Conservation (phyloP, 2,888 invertebrate species). For the Coelopa pilipes region DNA sequence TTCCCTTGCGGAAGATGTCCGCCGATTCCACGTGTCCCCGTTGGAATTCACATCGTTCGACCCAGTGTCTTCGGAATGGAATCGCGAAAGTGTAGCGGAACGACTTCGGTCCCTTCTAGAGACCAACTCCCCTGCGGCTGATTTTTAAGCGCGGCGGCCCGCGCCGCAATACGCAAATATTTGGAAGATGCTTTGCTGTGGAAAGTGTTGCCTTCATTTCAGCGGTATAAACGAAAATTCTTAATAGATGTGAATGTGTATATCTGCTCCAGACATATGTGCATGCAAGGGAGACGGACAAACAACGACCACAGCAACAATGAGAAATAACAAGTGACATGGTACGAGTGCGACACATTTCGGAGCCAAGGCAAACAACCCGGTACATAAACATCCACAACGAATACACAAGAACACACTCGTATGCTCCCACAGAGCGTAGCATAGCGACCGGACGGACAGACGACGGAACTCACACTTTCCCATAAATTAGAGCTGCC, state of each 20-base stretch:
- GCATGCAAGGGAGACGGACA: background rate
- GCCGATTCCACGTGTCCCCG: too few species aligned
- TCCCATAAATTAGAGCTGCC: constrained; percentile 9
- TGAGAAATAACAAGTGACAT: constrained; percentile 12
- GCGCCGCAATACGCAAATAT: too few species aligned
- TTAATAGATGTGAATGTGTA: background rate
- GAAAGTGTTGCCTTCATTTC: too few species aligned
- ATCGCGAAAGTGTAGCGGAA: background rate
- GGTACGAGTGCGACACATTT: background rate
- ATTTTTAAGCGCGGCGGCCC: too few species aligned
- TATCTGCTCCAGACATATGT: background rate
- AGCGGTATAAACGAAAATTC: too few species aligned
- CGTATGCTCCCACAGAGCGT: background rate
- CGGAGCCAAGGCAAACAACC: background rate
- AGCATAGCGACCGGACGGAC: background rate
- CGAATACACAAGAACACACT: background rate
- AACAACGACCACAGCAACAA: constrained; percentile 2
- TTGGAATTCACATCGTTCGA: background rate
- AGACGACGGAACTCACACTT: background rate
- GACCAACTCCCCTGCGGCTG: too few species aligned
- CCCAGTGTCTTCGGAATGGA: background rate
- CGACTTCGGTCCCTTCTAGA: background rate
- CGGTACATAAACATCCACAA: background rate
- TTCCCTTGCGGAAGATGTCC: background rate
- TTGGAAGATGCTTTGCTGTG: too few species aligned